Conservation (phyloP, 2,797 vertebrate species). For the Sebastes steindachneri region DNA sequence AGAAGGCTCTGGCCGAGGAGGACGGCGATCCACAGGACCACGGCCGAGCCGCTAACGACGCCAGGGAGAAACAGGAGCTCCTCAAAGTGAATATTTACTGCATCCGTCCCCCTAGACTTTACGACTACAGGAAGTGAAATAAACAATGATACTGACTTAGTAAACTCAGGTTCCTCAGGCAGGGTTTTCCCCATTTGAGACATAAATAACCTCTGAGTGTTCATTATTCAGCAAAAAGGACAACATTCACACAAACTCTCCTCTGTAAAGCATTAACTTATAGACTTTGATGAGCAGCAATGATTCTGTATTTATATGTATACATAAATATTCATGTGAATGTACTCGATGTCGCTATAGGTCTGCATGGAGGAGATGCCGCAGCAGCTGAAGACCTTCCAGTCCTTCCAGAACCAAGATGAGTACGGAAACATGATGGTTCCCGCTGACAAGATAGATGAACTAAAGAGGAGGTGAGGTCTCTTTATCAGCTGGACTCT, state of each 20-base stretch:
- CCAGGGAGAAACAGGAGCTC: slow-evolving; percentile 82
- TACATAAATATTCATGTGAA: not conserved
- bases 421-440: slow-evolving; percentile 85
- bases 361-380: slow-evolving; percentile 86
- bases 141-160: not conserved
- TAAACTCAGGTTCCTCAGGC: not conserved
- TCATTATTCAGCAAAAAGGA: no score
- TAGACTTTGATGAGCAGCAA: not conserved
- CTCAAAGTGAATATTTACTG: slow-evolving; percentile 84
- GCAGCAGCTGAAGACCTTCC: slow-evolving; percentile 83
- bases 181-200: not conserved
- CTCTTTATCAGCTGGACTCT: not conserved
- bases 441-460: slow-evolving; percentile 89
- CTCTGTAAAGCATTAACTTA: not conserved
- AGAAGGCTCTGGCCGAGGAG: slow-evolving; percentile 82
- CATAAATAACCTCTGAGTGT: not conserved
- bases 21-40: slow-evolving; percentile 82
- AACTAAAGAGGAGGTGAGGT: slow-evolving; percentile 89
- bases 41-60: slow-evolving; percentile 74
- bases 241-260: not conserved
- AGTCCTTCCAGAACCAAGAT: slow-evolving; percentile 88
- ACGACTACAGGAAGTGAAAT: not conserved
- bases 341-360: slow-evolving; percentile 64
- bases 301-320: not conserved
- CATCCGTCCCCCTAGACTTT: not conserved